Conservation (phyloP, 2,797 vertebrate species). For the Rhyacichthys aspro region DNA sequence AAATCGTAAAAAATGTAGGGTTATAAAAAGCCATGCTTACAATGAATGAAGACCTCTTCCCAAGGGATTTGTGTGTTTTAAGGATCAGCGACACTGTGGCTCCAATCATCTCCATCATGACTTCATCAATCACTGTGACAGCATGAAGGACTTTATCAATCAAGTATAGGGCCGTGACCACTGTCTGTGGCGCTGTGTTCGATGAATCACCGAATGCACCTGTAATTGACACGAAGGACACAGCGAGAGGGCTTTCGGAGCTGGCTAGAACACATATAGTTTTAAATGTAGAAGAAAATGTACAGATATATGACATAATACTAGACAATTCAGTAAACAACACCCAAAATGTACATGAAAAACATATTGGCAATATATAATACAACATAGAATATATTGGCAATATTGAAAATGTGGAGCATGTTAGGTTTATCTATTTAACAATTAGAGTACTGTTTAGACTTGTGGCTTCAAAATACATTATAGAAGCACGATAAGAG, state of each 20-base stretch:
- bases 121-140: slow-evolving; percentile 57
- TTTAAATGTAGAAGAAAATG: too few relatives aligned
- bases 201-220: slow-evolving; percentile 34
- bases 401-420: too few relatives aligned
- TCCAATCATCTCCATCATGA: slow-evolving; percentile 29
- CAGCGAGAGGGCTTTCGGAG: background rate
- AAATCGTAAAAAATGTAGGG: slow-evolving; percentile 7
- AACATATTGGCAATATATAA: too few relatives aligned
- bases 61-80: slow-evolving; percentile 24
- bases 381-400: too few relatives aligned
- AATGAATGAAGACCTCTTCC: slow-evolving; percentile 25
- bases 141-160: slow-evolving; percentile 44
- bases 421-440: too few relatives aligned
- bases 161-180: slow-evolving; percentile 22
- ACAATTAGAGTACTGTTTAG: too few relatives aligned
- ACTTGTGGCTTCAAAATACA: too few relatives aligned
- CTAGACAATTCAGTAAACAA: too few relatives aligned
- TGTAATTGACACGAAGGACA: slow-evolving; percentile 48
- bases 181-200: slow-evolving; percentile 12
- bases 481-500: too few relatives aligned
- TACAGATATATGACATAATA: too few relatives aligned
- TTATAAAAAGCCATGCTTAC: background rate
- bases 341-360: too few relatives aligned
- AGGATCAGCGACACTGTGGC: slow-evolving; percentile 26
- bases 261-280: too few relatives aligned